Evolutionary conservation across 2,888 invertebrate species (phyloP).

Genomic region (Drosophila bunnanda): DNA sequence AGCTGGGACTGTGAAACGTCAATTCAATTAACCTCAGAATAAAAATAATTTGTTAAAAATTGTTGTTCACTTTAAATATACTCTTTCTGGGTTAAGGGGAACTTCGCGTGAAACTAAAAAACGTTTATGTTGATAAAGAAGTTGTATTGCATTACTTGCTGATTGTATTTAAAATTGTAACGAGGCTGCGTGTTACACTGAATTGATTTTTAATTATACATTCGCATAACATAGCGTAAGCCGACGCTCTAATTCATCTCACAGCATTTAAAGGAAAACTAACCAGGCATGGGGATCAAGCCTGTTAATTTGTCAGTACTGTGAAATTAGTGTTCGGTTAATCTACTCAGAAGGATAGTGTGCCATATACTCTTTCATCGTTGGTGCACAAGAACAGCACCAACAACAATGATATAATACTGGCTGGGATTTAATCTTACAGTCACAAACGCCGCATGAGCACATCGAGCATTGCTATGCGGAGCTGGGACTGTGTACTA

Average conservation of each 20-base stretch:
- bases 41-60: no score
- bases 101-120: no score
- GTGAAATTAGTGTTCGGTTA: constrained; percentile 19
- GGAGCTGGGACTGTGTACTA: constrained; percentile 83
- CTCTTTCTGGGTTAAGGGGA: no score
- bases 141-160: no score
- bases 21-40: neutral
- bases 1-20: constrained; percentile 80
- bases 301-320: constrained; percentile 66
- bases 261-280: constrained; percentile 73
- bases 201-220: constrained; percentile 63
- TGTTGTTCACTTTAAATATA: no score
- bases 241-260: constrained; percentile 82
- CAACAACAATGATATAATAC: constrained; percentile 72
- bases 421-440: constrained; percentile 67
- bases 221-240: constrained; percentile 84
- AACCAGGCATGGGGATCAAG: constrained; percentile 28
- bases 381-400: neutral
- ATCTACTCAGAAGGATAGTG: neutral
- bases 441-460: constrained; percentile 79
- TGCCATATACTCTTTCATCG: constrained; percentile 26
- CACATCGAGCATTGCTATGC: constrained; percentile 72
- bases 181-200: constrained; percentile 84
- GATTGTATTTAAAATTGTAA: constrained; percentile 73
- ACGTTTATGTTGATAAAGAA: no score